Conservation (phyloP, 2,888 invertebrate genomes). For the Thymelicus acteon region DNA sequence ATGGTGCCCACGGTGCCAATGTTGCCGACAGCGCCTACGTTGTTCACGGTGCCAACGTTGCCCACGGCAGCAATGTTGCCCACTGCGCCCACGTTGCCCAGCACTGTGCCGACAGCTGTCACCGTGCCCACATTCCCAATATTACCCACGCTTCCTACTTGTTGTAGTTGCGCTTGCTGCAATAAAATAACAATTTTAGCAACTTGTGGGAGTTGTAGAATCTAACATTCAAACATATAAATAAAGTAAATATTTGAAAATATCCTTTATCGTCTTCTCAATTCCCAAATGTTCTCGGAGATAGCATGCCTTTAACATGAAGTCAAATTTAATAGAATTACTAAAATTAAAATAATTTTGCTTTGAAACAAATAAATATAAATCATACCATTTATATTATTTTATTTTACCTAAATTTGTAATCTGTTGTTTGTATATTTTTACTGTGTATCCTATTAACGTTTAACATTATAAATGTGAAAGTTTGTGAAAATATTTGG, state of each 20-base stretch:
- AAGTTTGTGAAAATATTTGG: no score
- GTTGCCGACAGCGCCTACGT: conserved; percentile 45
- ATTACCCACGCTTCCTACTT: conserved; percentile 59
- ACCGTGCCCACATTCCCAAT: conserved; percentile 46
- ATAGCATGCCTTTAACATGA: no score
- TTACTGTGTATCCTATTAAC: conserved; percentile 70
- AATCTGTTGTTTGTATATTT: conserved; percentile 45
- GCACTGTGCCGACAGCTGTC: conserved; percentile 56
- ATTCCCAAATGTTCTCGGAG: no score
- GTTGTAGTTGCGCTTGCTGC: conserved; percentile 89
- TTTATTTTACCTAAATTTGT: no score
- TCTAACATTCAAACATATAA: no score
- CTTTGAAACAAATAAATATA: not conserved
- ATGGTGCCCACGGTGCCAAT: conserved; percentile 49
- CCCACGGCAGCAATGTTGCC: conserved; percentile 55
- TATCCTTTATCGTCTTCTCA: no score
- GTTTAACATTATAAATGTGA: no score
- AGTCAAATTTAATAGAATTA: no score
- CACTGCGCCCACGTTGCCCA: conserved; percentile 49
- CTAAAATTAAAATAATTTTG: not conserved
- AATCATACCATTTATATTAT: no score
- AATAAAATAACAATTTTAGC: conserved; percentile 3
- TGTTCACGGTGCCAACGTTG: conserved; percentile 45
- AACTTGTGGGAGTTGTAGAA: no score
- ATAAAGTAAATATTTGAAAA: no score